Percentiles rank a stretch among this genome's conserved stretches.
phyloP scores from a whole-genome alignment of 2,888 invertebrate species.

The Dinocampus coccinellae region DNA sequence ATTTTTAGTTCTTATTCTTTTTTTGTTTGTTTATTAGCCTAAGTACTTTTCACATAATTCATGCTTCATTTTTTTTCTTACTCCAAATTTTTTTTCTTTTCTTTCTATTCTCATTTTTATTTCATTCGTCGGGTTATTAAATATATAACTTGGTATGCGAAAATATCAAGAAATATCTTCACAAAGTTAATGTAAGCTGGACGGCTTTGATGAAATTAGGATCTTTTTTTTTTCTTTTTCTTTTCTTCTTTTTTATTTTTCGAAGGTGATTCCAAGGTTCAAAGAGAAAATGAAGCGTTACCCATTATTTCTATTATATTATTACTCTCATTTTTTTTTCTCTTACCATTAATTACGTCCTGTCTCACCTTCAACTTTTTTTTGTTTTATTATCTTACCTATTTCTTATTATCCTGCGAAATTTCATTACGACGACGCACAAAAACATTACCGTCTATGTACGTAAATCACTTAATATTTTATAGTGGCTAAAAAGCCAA shows the following conservation, averaged over 20 bases:
- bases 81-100: neutral
- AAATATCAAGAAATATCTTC: slow-evolving; percentile 68
- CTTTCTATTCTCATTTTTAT: slow-evolving; percentile 21
- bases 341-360: slow-evolving; percentile 22
- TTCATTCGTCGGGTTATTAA: slow-evolving; percentile 43
- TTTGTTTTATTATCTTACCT: neutral
- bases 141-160: slow-evolving; percentile 60
- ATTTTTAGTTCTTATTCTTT: neutral
- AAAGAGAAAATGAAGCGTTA: slow-evolving; percentile 36
- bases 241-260: slow-evolving; percentile 41
- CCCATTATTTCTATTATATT: slow-evolving; percentile 29
- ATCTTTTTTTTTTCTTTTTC: slow-evolving; percentile 54
- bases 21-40: slow-evolving; percentile 21
- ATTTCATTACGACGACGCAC: slow-evolving; percentile 31
- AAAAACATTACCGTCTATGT: slow-evolving; percentile 4
- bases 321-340: slow-evolving; percentile 27
- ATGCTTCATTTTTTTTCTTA: neutral
- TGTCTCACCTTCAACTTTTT: neutral
- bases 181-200: slow-evolving; percentile 65
- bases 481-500: slow-evolving; percentile 13
- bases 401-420: slow-evolving; percentile 36
- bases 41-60: slow-evolving; percentile 27
- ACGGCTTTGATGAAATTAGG: slow-evolving; percentile 70
- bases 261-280: slow-evolving; percentile 57
- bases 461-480: neutral